Conservation (phyloP, 2,113 vertebrate species). For the Poicephalus meyeri region DNA sequence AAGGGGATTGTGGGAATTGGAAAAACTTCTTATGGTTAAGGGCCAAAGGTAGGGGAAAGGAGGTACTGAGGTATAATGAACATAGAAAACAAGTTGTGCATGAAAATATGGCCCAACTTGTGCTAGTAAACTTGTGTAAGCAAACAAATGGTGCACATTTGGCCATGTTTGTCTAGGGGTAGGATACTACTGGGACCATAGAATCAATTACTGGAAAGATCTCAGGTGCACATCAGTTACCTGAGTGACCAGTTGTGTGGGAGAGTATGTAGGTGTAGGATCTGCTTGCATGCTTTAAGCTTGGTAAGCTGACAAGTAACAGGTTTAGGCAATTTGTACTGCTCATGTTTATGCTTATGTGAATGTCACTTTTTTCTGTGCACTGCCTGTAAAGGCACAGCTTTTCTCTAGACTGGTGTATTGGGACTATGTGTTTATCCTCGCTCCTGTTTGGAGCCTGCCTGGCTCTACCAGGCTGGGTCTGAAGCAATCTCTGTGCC, state of each 20-base stretch:
- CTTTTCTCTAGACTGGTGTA: neutral
- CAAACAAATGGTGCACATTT: neutral
- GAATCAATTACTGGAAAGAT: too few species aligned
- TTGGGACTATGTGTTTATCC: neutral
- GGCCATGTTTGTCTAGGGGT: too few species aligned
- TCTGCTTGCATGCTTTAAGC: neutral
- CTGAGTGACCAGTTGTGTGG: neutral
- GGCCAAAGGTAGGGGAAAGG: neutral
- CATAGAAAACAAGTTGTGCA: neutral
- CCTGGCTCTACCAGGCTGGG: neutral
- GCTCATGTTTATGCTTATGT: too few species aligned
- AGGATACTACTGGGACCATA: neutral
- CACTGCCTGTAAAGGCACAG: neutral
- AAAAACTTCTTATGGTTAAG: neutral
- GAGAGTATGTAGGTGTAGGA: neutral
- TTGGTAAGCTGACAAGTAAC: neutral
- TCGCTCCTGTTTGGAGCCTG: neutral
- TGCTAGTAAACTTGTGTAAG: neutral
- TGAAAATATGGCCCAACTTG: neutral
- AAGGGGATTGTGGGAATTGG: neutral
- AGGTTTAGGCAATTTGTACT: neutral
- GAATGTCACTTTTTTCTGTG: accelerated
- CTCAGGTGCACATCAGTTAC: too few species aligned
- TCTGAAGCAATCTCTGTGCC: neutral
- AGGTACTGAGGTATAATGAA: neutral